Evolutionary conservation across 2,888 invertebrate genomes (phyloP), one percentile per base, ranked within the genome.

Genomic region (Drosophila nigricruria): DNA sequence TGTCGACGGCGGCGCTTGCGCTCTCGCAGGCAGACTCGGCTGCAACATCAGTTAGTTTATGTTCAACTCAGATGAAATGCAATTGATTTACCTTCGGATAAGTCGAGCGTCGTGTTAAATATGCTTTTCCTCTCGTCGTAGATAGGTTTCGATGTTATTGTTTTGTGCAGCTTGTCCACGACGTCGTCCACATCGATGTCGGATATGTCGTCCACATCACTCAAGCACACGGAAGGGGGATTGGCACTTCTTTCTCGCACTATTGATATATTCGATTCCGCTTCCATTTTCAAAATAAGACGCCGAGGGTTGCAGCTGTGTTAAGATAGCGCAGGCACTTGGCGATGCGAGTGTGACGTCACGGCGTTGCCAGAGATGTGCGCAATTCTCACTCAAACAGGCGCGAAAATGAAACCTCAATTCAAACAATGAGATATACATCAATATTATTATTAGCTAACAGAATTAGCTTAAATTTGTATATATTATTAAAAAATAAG

Each of bases 161-260:
- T 63, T 5, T 63, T 63, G 14, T 70, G 57, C 8, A 77, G 18
- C 27, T 70, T 52, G 10, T 75, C 57, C 5, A 53, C 79, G 2
- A 20, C 49, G 3, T 75, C 59, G 2, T 70, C 77, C 16, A 53
- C 47, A 1, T 77, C 76, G 12, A 67, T 54, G 30, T 77, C 77
- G 9, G 77, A 75, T 6, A 77, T 77, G 23, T 77, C 76, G 6
- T 77, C 76, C 9, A 70, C 54, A 42, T 63, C 79, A 27, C 66
- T 79, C 3, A 79, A 18, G 20, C 1, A 30, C 1, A 49, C 62
- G 5, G 58, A 38, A 10, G 38, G 36, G 1, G 27, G 10, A 49
- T 42, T 64, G 6, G 40, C 2, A 0, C 12, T 2, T 2, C 10
- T 45, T 3, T 69, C 45, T 2, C 5, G 5, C 3, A 18, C 34